phyloP scores from a whole-genome alignment of 2,888 invertebrate genomes.

The Eudemis profundana region DNA sequence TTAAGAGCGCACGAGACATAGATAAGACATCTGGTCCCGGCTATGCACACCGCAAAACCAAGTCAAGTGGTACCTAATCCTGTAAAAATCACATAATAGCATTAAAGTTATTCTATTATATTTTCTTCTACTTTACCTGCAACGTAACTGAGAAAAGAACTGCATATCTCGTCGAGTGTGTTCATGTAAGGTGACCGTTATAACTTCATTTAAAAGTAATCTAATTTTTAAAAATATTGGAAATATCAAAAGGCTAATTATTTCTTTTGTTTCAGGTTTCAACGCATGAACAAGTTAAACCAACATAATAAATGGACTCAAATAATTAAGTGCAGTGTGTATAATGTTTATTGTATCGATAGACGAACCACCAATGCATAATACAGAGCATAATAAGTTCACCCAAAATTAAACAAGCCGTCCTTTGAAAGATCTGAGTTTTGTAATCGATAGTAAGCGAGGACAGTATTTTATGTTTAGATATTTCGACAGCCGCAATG shows the following conservation, averaged over 20 bases:
- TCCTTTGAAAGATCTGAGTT: conserved; percentile 57
- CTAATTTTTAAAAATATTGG: not conserved
- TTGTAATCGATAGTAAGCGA: conserved; percentile 21
- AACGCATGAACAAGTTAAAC: conserved; percentile 58
- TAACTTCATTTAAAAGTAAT: too few species aligned
- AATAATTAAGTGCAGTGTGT: conserved; percentile 61
- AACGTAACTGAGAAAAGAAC: too few species aligned
- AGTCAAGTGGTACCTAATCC: too few species aligned
- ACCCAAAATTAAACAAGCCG: conserved; percentile 49
- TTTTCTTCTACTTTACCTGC: too few species aligned
- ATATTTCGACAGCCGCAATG: conserved; percentile 25
- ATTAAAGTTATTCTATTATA: too few species aligned
- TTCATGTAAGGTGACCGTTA: too few species aligned
- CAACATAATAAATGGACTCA: conserved; percentile 47
- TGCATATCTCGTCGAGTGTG: too few species aligned
- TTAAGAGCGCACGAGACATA: too few species aligned
- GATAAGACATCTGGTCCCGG: too few species aligned
- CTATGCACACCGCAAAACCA: too few species aligned
- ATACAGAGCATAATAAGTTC: conserved; percentile 12
- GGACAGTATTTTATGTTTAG: conserved; percentile 29
- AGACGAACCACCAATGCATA: conserved; percentile 38
- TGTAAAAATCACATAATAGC: too few species aligned
- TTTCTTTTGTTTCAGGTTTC: conserved; percentile 54
- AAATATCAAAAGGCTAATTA: not conserved
- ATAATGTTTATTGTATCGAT: conserved; percentile 56